phyloP scores from a whole-genome alignment of 2,113 vertebrate genomes.

The Capricornis sumatraensis region DNA sequence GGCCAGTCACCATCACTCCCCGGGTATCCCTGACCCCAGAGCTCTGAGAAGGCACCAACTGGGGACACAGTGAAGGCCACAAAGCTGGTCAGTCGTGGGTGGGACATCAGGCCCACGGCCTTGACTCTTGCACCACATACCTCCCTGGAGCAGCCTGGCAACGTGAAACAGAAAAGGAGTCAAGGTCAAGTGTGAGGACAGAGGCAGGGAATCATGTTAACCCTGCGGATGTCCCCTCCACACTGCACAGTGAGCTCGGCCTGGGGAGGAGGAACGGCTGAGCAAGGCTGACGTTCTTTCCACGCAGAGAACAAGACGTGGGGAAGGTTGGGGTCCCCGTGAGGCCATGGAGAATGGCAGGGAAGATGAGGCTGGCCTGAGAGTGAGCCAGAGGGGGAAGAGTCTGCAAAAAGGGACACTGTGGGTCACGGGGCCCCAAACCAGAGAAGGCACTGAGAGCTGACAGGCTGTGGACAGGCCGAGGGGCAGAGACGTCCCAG shows the following conservation, averaged over 20 bases:
- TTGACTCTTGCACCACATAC: neutral
- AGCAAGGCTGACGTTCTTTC: accelerated
- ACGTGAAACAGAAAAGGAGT: accelerated
- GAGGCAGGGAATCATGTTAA: neutral
- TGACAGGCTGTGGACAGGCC: neutral
- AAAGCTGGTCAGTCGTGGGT: neutral
- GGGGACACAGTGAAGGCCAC: neutral
- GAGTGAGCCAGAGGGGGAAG: neutral
- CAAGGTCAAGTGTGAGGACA: neutral
- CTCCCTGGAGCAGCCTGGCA: neutral
- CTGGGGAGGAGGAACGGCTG: neutral
- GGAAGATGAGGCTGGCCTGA: accelerated
- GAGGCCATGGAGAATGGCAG: neutral
- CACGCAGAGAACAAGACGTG: accelerated
- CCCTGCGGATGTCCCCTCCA: neutral
- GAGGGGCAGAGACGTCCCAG: accelerated
- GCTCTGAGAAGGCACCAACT: neutral
- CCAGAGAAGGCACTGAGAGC: neutral
- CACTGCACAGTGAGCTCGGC: accelerated
- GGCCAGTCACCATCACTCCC: no score
- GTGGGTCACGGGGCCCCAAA: neutral
- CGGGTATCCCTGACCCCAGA: neutral
- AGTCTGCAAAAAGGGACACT: neutral
- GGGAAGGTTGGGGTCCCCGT: neutral
- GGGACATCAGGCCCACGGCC: neutral